A percentile compares a stretch with the other conserved stretches of the same genome.
Conservation (phyloP, 2,113 vertebrate genomes). For the Thunnus maccoyii region DNA sequence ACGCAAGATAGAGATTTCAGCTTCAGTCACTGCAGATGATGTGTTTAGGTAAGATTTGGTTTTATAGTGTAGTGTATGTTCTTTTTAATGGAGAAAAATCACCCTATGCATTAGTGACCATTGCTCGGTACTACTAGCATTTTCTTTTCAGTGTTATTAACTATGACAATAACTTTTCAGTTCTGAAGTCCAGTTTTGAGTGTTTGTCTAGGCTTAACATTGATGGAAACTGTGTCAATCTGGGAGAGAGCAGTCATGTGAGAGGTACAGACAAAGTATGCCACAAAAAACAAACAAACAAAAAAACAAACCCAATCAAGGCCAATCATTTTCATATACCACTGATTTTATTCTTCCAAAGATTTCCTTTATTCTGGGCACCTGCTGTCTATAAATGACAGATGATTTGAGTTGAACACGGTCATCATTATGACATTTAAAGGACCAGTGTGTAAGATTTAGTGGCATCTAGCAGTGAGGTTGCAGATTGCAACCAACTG, state of each 20-base stretch:
- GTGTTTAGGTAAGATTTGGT: not conserved
- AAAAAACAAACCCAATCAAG: not conserved
- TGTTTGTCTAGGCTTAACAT: slow-evolving; percentile 36
- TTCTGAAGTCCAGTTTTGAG: slow-evolving; percentile 20
- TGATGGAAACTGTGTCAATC: slow-evolving; percentile 40
- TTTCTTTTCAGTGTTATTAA: not conserved
- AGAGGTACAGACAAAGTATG: slow-evolving; percentile 9
- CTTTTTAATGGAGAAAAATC: not conserved
- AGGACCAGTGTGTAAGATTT: not conserved
- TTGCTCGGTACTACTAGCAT: not conserved
- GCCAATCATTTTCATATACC: not conserved
- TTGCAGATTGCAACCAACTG: too few relatives aligned
- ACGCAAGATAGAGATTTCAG: slow-evolving; percentile 1
- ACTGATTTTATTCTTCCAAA: slow-evolving; percentile 5
- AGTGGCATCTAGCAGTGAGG: too few relatives aligned
- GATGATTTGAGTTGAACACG: not conserved
- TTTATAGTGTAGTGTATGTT: not conserved
- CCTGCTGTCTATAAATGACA: slow-evolving; percentile 17
- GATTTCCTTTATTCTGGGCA: slow-evolving; percentile 21
- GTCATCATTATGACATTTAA: not conserved
- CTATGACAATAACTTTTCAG: slow-evolving; percentile 17
- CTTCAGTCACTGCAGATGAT: not conserved
- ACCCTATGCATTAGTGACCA: not conserved
- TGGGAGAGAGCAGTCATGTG: slow-evolving; percentile 15
- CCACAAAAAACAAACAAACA: not conserved